Percentiles rank a stretch among this genome's conserved stretches.
Conservation (phyloP, 1,140 invertebrate species). For the Trichogramma pretiosum region DNA sequence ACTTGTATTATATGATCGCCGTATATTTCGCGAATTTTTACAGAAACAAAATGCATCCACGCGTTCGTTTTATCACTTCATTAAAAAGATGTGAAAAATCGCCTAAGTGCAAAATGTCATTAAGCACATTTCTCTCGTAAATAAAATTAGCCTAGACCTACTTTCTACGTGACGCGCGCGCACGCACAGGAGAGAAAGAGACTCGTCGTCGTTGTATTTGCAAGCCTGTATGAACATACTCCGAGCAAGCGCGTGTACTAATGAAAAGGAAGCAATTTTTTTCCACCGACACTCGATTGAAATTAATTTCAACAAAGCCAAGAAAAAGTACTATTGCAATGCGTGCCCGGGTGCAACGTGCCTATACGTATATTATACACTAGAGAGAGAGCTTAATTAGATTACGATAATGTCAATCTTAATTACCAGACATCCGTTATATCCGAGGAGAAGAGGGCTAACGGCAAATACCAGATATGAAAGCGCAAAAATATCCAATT, state of each 20-base stretch:
- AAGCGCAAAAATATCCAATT: too few relatives aligned
- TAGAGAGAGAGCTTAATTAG: slow-evolving; percentile 2
- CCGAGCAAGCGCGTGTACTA: slow-evolving; percentile 7
- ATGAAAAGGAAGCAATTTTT: slow-evolving; percentile 5
- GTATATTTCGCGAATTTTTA: background rate
- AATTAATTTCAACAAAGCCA: slow-evolving; percentile 1
- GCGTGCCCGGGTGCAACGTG: background rate
- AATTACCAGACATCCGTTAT: background rate
- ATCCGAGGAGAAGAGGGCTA: too few relatives aligned
- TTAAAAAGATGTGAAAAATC: background rate
- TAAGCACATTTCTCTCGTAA: slow-evolving; percentile 2
- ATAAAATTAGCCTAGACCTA: slow-evolving; percentile 5
- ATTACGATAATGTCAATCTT: slow-evolving; percentile 12
- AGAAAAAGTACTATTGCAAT: too few relatives aligned
- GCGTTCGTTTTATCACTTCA: slow-evolving; percentile 3
- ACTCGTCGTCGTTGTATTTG: too few relatives aligned
- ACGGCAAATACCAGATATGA: too few relatives aligned
- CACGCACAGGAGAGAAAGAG: too few relatives aligned
- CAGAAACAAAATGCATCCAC: slow-evolving; percentile 5
- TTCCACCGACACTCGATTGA: background rate
- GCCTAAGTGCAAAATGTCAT: background rate
- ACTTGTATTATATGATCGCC: too few relatives aligned
- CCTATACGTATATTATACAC: too few relatives aligned
- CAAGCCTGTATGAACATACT: too few relatives aligned
- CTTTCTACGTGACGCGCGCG: background rate